These are phyloP conservation scores for Pantelozetes paolii DNA, from an alignment of 2,888 invertebrate genomes.

Conservation along the genomic window DNA sequence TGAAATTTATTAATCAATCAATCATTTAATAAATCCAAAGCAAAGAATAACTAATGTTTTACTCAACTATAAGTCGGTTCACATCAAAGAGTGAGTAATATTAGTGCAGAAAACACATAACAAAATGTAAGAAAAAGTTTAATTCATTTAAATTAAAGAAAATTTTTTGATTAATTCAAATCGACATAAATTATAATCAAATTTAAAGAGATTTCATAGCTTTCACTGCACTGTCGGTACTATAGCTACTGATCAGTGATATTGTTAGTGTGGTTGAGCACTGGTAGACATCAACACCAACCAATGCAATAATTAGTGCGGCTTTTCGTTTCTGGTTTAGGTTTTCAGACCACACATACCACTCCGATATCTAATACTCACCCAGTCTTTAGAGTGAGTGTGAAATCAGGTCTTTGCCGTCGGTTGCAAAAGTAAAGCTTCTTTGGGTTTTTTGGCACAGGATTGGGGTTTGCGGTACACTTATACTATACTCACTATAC, in stretches of 20 bases:
- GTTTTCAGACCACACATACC: neutral
- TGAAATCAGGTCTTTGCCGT: conserved; percentile 31
- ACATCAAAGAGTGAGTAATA: too few species aligned
- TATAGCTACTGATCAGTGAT: neutral
- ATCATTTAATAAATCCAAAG: too few species aligned
- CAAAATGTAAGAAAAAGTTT: too few species aligned
- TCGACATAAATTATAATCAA: neutral
- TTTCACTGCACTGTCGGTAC: neutral
- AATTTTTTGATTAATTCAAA: neutral
- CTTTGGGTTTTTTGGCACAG: conserved; percentile 20
- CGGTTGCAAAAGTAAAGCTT: conserved; percentile 32
- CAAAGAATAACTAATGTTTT: too few species aligned
- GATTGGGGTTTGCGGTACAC: too few species aligned
- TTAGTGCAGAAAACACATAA: too few species aligned
- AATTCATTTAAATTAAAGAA: too few species aligned
- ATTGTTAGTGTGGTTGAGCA: neutral
- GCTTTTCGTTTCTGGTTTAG: conserved; percentile 4
- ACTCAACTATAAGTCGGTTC: too few species aligned
- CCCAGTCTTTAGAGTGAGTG: neutral
- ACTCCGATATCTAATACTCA: neutral
- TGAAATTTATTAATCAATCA: too few species aligned
- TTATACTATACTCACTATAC: too few species aligned
- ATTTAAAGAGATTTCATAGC: neutral
- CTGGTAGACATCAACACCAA: neutral
- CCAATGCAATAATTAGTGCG: conserved; percentile 26